Evolutionary conservation across 1,140 invertebrate genomes (phyloP).

Genomic region (Epicauta chinensis): DNA sequence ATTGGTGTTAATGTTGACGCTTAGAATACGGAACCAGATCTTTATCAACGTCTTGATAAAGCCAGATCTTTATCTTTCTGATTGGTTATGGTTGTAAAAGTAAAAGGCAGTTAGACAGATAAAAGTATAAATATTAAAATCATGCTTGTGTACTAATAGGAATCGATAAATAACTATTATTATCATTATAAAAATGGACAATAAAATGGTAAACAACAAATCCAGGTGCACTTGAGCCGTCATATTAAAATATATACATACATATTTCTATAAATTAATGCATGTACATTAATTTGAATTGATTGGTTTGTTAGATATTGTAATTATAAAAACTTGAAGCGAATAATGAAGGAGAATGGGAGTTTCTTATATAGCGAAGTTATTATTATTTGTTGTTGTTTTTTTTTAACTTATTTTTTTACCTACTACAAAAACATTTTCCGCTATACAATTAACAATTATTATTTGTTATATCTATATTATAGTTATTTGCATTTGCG

Average conservation of each 20-base stretch:
- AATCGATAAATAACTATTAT: too few relatives aligned
- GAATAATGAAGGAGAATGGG: constrained; percentile 21
- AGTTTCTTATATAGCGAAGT: constrained; percentile 9
- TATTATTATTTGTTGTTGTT: constrained; percentile 7
- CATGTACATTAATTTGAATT: constrained; percentile 20
- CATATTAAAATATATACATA: constrained; percentile 17
- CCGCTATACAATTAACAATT: constrained; percentile 14
- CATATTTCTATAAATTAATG: not conserved
- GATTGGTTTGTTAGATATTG: constrained; percentile 15
- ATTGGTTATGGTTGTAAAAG: too few relatives aligned
- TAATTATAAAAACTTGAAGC: constrained; percentile 12
- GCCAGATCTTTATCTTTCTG: too few relatives aligned
- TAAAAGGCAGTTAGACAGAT: too few relatives aligned
- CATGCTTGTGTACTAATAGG: too few relatives aligned
- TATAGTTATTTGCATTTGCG: too few relatives aligned
- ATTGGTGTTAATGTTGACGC: too few relatives aligned
- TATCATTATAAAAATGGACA: too few relatives aligned
- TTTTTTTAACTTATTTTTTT: not conserved
- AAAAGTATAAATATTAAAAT: too few relatives aligned
- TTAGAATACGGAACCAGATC: too few relatives aligned
- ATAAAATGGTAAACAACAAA: constrained; percentile 5
- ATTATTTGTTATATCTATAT: constrained; percentile 7
- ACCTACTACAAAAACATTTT: constrained; percentile 1
- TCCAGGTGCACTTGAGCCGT: constrained; percentile 21
- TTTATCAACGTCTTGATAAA: too few relatives aligned